These are phyloP conservation scores for Montipora efflorescens DNA, from an alignment of 64 coral and sea anemone species.

Conservation along the genomic window DNA sequence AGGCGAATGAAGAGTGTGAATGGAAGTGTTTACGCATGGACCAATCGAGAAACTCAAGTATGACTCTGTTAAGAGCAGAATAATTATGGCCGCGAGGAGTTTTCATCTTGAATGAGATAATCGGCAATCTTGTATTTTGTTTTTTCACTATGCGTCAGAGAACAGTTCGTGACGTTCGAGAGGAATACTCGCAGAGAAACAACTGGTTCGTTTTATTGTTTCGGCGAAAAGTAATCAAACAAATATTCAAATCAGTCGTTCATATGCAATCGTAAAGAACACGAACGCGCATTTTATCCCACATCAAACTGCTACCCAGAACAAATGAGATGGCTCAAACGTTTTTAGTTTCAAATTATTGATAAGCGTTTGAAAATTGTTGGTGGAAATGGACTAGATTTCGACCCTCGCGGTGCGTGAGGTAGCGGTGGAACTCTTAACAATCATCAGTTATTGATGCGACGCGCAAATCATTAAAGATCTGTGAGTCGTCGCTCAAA, in stretches of 20 bases:
- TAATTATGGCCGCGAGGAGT: neutral
- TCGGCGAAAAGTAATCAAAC: neutral
- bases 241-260: neutral
- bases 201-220: neutral
- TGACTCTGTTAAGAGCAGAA: neutral
- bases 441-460: neutral
- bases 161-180: too few species aligned
- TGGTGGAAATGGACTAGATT: neutral
- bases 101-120: conserved; percentile 1
- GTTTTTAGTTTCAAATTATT: neutral
- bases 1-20: conserved; percentile 7
- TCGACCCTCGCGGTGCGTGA: neutral
- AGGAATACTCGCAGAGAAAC: neutral
- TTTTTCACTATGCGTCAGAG: neutral
- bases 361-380: neutral
- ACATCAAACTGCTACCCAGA: neutral
- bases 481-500: neutral
- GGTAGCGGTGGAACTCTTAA: neutral
- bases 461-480: neutral
- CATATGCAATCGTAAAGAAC: neutral
- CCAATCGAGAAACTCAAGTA: neutral
- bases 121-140: neutral
- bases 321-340: neutral
- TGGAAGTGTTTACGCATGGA: neutral
- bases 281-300: neutral